Evolutionary conservation across 1,140 invertebrate species (phyloP).

Genomic region (Pseudoatta argentina): DNA sequence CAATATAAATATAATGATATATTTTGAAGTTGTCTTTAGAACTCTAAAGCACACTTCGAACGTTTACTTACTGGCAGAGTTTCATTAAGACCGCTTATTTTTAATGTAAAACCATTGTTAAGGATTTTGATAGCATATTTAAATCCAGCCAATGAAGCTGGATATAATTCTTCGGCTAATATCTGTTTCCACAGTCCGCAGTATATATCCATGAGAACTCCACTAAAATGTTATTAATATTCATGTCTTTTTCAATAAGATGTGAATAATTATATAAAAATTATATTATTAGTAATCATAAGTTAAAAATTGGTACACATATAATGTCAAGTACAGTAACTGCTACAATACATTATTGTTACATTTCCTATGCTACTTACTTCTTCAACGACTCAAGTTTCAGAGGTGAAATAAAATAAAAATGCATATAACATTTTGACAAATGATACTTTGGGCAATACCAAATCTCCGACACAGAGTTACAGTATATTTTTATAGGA

Average conservation of each 20-base stretch:
- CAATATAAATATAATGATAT: conserved; percentile 54
- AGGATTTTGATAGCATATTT: conserved; percentile 86
- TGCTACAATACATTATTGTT: not conserved
- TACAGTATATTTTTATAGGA: conserved; percentile 89
- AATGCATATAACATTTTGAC: conserved; percentile 92
- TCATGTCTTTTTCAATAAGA: not conserved
- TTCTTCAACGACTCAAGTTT: conserved; percentile 88
- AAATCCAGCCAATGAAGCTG: conserved; percentile 91
- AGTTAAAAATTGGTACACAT: too few species aligned
- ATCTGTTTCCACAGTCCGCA: conserved; percentile 88
- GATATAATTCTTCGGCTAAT: conserved; percentile 91
- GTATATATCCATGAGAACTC: conserved; percentile 88
- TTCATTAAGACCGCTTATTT: conserved; percentile 91
- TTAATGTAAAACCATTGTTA: conserved; percentile 88
- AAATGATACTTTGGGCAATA: conserved; percentile 94
- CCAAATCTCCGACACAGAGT: conserved; percentile 92
- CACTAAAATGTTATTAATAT: conserved; percentile 82
- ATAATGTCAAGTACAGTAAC: too few species aligned
- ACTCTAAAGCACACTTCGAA: not conserved
- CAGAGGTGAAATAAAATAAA: conserved; percentile 91
- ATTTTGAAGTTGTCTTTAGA: not conserved
- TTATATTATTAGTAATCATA: not conserved
- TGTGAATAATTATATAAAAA: not conserved
- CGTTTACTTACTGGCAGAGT: conserved; percentile 90
- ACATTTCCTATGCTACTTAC: conserved; percentile 84